Conservation (phyloP, 2,888 invertebrate species). For the Eupithecia tripunctaria region DNA sequence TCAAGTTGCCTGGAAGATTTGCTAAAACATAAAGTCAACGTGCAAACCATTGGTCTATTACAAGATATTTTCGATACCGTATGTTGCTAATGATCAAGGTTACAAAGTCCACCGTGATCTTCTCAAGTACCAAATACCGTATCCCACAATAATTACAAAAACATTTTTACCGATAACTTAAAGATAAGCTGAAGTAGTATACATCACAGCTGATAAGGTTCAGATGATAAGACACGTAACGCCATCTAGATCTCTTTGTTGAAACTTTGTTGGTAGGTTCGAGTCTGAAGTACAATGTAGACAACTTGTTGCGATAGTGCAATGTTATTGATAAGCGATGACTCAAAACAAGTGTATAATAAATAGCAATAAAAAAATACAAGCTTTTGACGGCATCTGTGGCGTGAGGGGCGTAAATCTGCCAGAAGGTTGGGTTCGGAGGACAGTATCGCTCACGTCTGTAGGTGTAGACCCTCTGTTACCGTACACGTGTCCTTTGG, state of each 20-base stretch:
- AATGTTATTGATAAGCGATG: constrained; percentile 3
- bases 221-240: constrained; percentile 57
- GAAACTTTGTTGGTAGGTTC: constrained; percentile 33
- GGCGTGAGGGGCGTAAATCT: neutral
- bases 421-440: neutral
- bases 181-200: constrained; percentile 44
- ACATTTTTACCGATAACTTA: constrained; percentile 57
- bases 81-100: neutral
- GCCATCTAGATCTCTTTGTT: constrained; percentile 42
- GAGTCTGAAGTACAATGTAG: constrained; percentile 24
- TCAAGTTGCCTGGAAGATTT: neutral
- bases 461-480: no score
- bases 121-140: constrained; percentile 4
- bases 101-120: neutral
- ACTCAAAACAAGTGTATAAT: neutral
- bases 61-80: neutral
- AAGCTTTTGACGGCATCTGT: neutral
- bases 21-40: no score
- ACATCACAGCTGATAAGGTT: constrained; percentile 53
- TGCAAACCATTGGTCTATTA: neutral
- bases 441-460: no score
- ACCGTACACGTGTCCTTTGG: no score
- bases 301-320: neutral
- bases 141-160: constrained; percentile 44
- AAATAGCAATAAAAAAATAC: neutral